Base-by-base conservation (phyloP, 2,797 vertebrate genomes). In the Pyrocephalus nanus region DNA sequence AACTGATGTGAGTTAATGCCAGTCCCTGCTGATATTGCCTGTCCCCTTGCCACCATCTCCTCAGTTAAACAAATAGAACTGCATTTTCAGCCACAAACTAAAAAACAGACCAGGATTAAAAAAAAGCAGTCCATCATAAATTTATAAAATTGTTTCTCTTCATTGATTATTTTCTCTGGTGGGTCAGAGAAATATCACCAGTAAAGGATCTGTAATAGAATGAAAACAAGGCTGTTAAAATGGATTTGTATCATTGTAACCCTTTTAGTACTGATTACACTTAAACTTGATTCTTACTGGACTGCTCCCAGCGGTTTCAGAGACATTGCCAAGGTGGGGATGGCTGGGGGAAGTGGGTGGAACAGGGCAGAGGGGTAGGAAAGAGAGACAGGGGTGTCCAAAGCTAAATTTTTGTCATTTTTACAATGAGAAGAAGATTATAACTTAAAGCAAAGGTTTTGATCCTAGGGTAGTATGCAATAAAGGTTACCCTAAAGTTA, bases 261-360 rank as follows among this genome's bases (percentile, higher is more conserved):
- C 20, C 12, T 80, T 90, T 90, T 17, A 84, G 42, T 88, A 64
- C 15, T 5, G 4, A n/a, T 71, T 64, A 64, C 8, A 9, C 2
- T 60, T 64, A 26, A 83, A 26, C 3, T 81, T 86, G 6, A 45
- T 16, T 40, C 29, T 61, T 71, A 54, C 36, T 67, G 34, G 17
- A 34, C 12, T 23, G 34, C 34, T 78, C 4, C 6, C 2, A 69
- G 8, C 17, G 6, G 2, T 34, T 89, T 89, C 30, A 87, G 50
- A 85, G 38, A 34, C 2, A 7, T 45, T 38, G 5, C 3, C 26
- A 0, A 1, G 3, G 9, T 1, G 2, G 7, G 16, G 12, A 14
- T 47, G 8, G 8, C 25, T 42, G 20, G 20, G 17, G 22, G 3
- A n/a, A 66, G 51, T 30, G 12, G 9, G 12, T 40, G 19, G 38